Evolutionary conservation across 53 echinoderm and acorn worm genomes (phyloP), one percentile per base, ranked within the genome.

Genomic region (Pentamera pediparva): DNA sequence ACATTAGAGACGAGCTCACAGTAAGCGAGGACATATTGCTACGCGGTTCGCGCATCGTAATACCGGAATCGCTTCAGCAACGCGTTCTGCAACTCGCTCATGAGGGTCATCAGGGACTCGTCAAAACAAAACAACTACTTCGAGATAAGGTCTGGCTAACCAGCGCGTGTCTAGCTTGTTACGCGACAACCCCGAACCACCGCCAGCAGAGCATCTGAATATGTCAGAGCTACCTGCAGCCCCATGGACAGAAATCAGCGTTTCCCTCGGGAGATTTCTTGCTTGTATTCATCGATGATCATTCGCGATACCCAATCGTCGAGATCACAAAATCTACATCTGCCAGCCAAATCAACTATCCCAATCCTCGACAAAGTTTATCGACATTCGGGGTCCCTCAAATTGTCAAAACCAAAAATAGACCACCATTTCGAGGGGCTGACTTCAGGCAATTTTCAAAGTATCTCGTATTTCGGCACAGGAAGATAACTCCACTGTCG

Each of bases 381-480:
- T 51, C 51, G 24, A 20, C 4, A 3, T 51, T 51, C 24, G 51
- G 51, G 24, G 24, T 51, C 24, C 51, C 51, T 3, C 51, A 51
- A 51, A 24, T 51, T 4, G 51, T 51, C 51, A 51, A 51, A 51
- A 51, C 51, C 4, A 24, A 51, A 20, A 51, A 51, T 24, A 24
- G 51, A 3, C 51, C 3, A 8, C 51, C 51, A 20, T 51, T 51
- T 10, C 9, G 24, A 51, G 51, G 85, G 29, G n/a, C 17, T n/a
- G 81, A 89, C 38, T 89, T 83, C 37, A 22, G 51, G n/a, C 51
- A 51, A 24, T 51, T 51, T 8, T n/a, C 4, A 3, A 24, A 51
- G 9, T 51, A 51, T 10, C 51, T 51, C 9, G 51, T n/a, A 20
- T 51, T 51, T 51, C 51, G 51, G 4, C 51, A 4, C 9, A 3